A percentile compares a stretch with the other conserved stretches of the same genome.
phyloP scores from a whole-genome alignment of 2,797 vertebrate genomes.

The Helarctos malayanus region DNA sequence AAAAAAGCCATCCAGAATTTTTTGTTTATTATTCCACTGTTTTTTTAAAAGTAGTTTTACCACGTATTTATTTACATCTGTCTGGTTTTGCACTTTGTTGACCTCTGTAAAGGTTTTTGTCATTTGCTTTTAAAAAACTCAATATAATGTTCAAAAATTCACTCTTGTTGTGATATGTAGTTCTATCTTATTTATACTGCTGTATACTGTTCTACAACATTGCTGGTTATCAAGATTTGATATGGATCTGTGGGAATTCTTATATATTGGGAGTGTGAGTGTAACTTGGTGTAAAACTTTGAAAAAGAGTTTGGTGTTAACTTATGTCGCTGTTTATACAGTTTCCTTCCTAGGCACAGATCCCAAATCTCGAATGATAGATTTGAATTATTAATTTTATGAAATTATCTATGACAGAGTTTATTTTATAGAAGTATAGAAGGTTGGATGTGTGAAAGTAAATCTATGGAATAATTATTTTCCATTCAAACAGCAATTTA shows the following conservation, averaged over 20 bases:
- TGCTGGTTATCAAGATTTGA: neutral
- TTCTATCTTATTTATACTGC: neutral
- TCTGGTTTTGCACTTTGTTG: conserved; percentile 35
- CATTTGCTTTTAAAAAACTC: conserved; percentile 13
- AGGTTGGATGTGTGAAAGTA: neutral
- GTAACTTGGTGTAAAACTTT: neutral
- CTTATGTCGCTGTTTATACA: neutral
- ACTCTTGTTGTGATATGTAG: neutral
- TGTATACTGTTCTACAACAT: neutral
- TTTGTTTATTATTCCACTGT: neutral
- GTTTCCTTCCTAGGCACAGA: neutral
- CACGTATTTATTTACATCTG: neutral
- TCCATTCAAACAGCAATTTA: neutral
- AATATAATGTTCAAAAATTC: conserved; percentile 24
- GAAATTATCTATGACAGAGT: neutral
- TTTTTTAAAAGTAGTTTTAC: neutral
- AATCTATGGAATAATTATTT: conserved; percentile 35
- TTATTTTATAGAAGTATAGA: neutral
- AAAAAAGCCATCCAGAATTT: conserved; percentile 13
- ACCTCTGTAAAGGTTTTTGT: neutral
- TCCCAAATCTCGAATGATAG: neutral
- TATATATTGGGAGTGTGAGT: neutral
- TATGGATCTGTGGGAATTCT: neutral
- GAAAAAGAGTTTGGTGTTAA: conserved; percentile 33
- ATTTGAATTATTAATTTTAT: neutral